These are phyloP conservation scores for Tauraco hartlaubi DNA, from an alignment of 2,797 vertebrate species.

Conservation along the genomic window DNA sequence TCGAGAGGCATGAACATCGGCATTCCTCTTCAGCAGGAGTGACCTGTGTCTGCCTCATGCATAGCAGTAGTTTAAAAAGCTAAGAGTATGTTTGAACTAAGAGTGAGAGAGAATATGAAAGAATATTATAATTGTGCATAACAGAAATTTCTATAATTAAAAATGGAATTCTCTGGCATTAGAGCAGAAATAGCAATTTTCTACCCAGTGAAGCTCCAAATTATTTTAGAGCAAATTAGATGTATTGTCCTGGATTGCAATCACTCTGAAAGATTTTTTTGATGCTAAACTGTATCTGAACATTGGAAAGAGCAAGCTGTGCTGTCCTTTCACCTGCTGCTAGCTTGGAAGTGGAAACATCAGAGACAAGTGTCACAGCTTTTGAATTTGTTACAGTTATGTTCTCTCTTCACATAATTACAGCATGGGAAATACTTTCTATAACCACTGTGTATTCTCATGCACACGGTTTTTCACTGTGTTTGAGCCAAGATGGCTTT, in stretches of 20 bases:
- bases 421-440: neutral
- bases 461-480: neutral
- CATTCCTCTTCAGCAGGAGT: neutral
- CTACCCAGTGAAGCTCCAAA: slow-evolving; percentile 72
- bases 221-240: slow-evolving; percentile 67
- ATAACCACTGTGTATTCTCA: neutral
- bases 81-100: slow-evolving; percentile 33
- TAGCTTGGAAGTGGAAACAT: neutral
- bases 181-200: slow-evolving; percentile 74
- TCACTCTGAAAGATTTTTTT: slow-evolving; percentile 21
- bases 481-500: neutral
- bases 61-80: slow-evolving; percentile 28
- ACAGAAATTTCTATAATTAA: slow-evolving; percentile 69
- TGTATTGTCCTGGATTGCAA: slow-evolving; percentile 46
- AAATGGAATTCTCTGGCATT: slow-evolving; percentile 58
- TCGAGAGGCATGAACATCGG: neutral
- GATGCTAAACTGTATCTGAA: slow-evolving; percentile 30
- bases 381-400: neutral
- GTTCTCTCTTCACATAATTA: neutral
- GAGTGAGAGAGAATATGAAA: slow-evolving; percentile 34
- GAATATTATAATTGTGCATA: slow-evolving; percentile 57
- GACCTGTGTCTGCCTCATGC: neutral
- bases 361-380: neutral
- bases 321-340: slow-evolving; percentile 17
- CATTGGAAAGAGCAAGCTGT: neutral